Percentiles rank a stretch among this genome's conserved stretches.
phyloP scores from a whole-genome alignment of 2,113 vertebrate genomes.

The Oncorhynchus nerka region DNA sequence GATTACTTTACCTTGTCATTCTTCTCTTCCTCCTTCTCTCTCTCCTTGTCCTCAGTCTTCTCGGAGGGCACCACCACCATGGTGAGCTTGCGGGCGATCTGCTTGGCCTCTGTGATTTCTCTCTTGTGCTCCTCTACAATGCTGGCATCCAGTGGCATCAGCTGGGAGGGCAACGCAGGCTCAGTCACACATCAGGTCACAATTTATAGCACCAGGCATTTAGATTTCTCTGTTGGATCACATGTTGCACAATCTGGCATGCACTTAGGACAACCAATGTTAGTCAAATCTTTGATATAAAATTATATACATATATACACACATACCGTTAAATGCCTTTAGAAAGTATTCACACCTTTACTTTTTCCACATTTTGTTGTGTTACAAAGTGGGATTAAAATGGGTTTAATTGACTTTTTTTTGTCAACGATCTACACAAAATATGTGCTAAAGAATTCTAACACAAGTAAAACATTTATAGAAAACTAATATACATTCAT shows the following conservation, averaged over 20 bases:
- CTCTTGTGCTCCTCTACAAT: conserved; percentile 93
- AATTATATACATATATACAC: too few species aligned
- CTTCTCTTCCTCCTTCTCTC: conserved; percentile 71
- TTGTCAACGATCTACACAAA: too few species aligned
- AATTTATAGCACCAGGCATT: background rate
- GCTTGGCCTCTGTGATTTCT: conserved; percentile 93
- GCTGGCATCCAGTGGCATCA: conserved; percentile 85
- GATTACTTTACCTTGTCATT: conserved; percentile 57
- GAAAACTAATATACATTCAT: too few species aligned
- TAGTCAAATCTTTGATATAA: background rate
- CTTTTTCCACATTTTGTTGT: too few species aligned
- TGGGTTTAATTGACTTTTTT: too few species aligned
- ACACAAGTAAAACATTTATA: too few species aligned
- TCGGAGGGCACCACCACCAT: conserved; percentile 92
- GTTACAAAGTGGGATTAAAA: too few species aligned
- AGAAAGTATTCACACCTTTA: too few species aligned
- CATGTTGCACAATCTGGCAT: background rate
- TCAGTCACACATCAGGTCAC: background rate
- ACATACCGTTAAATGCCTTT: too few species aligned
- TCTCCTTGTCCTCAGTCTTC: conserved; percentile 68
- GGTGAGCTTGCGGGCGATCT: conserved; percentile 93
- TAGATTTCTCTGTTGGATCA: background rate
- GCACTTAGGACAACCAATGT: background rate
- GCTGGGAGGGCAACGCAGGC: conserved; percentile 61
- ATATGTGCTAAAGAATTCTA: too few species aligned